Conservation (phyloP, 1,140 invertebrate genomes). For the Helicorthomorpha holstii region DNA sequence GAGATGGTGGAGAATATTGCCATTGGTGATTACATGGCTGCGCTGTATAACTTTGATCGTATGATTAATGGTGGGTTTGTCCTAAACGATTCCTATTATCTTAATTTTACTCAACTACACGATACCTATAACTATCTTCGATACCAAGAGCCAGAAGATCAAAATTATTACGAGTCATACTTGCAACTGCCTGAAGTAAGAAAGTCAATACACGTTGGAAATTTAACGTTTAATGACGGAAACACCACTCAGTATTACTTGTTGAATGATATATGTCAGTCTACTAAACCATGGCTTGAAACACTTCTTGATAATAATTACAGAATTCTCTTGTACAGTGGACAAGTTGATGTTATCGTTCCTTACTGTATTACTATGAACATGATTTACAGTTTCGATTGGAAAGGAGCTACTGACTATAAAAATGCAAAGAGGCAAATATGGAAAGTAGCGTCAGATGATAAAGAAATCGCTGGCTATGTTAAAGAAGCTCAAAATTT, state of each 20-base stretch:
- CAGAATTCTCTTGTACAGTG: conserved; percentile 15
- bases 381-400: conserved; percentile 7
- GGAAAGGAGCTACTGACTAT: conserved; percentile 7
- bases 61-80: not conserved
- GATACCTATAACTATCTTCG: not conserved
- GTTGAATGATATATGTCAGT: conserved; percentile 1
- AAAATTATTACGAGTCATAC: not conserved
- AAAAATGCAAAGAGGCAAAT: not conserved
- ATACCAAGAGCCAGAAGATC: not conserved
- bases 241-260: not conserved
- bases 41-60: not conserved
- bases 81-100: not conserved
- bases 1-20: not conserved
- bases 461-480: conserved; percentile 10
- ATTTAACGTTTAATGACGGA: not conserved
- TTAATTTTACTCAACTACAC: not conserved
- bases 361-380: conserved; percentile 10
- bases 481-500: conserved; percentile 6
- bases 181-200: conserved; percentile 4
- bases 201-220: conserved; percentile 11
- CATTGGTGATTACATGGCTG: not conserved
- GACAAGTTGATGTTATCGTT: conserved; percentile 18
- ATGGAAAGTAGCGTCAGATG: conserved; percentile 5
- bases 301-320: conserved; percentile 15
- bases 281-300: conserved; percentile 12